phyloP scores from a whole-genome alignment of 2,113 vertebrate species.

The Panthera leo region DNA sequence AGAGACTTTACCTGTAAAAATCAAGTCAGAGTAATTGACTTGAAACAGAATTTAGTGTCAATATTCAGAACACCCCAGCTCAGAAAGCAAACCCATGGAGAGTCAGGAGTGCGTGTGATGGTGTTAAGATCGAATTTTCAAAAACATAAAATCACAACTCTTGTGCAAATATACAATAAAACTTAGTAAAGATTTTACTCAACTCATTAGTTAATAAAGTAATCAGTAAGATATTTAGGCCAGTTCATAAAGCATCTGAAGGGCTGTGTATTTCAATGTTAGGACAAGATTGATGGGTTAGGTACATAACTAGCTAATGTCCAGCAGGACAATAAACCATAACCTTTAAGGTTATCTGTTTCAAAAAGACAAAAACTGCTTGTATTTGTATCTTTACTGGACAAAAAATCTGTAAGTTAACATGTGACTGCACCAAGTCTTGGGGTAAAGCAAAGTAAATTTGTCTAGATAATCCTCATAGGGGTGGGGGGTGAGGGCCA shows the following conservation, averaged over 20 bases:
- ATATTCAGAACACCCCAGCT: not conserved
- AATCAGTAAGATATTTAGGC: not conserved
- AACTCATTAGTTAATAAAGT: not conserved
- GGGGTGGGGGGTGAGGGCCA: accelerated
- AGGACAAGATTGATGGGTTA: not conserved
- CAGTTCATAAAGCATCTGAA: not conserved
- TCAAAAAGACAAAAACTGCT: not conserved
- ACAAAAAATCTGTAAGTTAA: not conserved
- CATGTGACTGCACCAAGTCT: not conserved
- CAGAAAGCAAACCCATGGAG: not conserved
- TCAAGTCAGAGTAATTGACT: not conserved
- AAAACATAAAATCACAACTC: not conserved
- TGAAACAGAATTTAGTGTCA: not conserved
- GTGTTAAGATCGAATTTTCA: not conserved
- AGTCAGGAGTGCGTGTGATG: not conserved
- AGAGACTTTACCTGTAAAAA: not conserved
- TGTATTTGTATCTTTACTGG: not conserved
- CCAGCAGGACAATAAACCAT: not conserved
- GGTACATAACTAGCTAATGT: not conserved
- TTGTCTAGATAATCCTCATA: not conserved
- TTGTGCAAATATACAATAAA: not conserved
- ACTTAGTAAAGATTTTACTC: not conserved
- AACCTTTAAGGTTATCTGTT: not conserved
- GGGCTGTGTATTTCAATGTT: not conserved
- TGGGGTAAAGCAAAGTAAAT: not conserved